phyloP scores from a whole-genome alignment of 2,797 vertebrate genomes.

The Zenarchopterus dispar region DNA sequence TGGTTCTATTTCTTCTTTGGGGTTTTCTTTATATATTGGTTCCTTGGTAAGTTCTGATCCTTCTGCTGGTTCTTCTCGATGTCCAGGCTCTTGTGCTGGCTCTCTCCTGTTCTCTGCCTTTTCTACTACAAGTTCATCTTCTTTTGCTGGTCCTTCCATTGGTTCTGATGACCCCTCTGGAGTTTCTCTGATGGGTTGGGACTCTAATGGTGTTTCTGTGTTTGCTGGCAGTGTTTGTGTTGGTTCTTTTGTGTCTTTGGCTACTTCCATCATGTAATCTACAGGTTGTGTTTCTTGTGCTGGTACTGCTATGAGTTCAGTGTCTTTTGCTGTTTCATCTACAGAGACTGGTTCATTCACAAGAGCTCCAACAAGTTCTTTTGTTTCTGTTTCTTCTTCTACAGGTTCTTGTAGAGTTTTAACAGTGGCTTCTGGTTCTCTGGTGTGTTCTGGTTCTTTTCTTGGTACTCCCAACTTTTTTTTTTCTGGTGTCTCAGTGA shows the following conservation, averaged over 20 bases:
- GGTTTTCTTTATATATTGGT: too few species aligned
- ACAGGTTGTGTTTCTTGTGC: slow-evolving; percentile 1
- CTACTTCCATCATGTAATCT: not conserved
- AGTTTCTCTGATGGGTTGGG: too few species aligned
- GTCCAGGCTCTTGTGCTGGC: not conserved
- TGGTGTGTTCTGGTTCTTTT: not conserved
- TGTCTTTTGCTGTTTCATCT: not conserved
- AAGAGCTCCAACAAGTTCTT: not conserved
- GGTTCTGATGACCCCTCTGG: not conserved
- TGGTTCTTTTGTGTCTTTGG: not conserved
- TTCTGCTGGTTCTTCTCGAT: not conserved
- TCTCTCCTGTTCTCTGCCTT: not conserved
- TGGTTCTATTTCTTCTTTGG: not conserved
- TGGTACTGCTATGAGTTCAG: not conserved
- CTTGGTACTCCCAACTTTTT: not conserved
- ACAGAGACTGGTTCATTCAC: not conserved
- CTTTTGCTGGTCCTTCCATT: not conserved
- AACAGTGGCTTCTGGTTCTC: too few species aligned
- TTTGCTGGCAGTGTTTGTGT: not conserved
- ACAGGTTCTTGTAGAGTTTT: not conserved
- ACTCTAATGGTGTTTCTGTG: not conserved
- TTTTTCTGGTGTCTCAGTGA: not conserved
- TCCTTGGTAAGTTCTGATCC: not conserved
- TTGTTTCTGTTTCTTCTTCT: not conserved
- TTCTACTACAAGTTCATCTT: not conserved